A percentile compares a stretch with the other conserved stretches of the same genome.
Conservation (phyloP, 23 tunicate genomes). For the Trididemnum miniatum region DNA sequence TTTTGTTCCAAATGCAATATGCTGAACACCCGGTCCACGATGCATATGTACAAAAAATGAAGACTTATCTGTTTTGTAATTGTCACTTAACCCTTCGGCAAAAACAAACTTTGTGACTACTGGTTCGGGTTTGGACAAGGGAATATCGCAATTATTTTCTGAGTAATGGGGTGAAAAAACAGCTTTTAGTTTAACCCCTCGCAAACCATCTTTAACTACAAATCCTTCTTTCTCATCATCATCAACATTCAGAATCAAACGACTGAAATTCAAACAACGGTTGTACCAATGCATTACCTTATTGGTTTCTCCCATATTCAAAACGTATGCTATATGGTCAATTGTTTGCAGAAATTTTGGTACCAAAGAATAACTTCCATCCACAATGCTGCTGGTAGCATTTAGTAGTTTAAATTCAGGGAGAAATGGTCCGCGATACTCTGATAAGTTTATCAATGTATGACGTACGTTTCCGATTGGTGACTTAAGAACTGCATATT, state of each 20-base stretch:
- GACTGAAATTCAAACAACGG: slow-evolving; percentile 47
- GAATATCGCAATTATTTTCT: not conserved
- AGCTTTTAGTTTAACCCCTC: slow-evolving; percentile 58
- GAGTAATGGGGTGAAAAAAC: not conserved
- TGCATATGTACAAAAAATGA: slow-evolving; percentile 35
- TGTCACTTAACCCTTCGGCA: slow-evolving; percentile 8
- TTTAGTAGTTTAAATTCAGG: slow-evolving; percentile 55
- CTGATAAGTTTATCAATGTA: slow-evolving; percentile 73
- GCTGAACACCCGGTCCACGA: slow-evolving; percentile 78
- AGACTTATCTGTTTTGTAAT: slow-evolving; percentile 18
- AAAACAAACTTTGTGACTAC: slow-evolving; percentile 41
- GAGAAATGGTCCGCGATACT: slow-evolving; percentile 64
- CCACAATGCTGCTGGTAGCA: not conserved
- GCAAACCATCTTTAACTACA: slow-evolving; percentile 40
- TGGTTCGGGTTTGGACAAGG: not conserved
- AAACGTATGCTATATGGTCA: slow-evolving; percentile 79
- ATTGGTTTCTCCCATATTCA: slow-evolving; percentile 44
- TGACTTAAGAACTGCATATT: slow-evolving; percentile 68
- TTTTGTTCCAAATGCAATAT: slow-evolving; percentile 68
- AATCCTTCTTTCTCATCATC: slow-evolving; percentile 59
- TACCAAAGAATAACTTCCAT: not conserved
- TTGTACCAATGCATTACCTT: slow-evolving; percentile 56
- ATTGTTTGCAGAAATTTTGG: slow-evolving; percentile 22
- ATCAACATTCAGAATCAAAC: slow-evolving; percentile 62
- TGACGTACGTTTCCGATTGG: slow-evolving; percentile 90